Evolutionary conservation across 2,888 invertebrate species (phyloP).

Genomic region (Parnassius smintheus): DNA sequence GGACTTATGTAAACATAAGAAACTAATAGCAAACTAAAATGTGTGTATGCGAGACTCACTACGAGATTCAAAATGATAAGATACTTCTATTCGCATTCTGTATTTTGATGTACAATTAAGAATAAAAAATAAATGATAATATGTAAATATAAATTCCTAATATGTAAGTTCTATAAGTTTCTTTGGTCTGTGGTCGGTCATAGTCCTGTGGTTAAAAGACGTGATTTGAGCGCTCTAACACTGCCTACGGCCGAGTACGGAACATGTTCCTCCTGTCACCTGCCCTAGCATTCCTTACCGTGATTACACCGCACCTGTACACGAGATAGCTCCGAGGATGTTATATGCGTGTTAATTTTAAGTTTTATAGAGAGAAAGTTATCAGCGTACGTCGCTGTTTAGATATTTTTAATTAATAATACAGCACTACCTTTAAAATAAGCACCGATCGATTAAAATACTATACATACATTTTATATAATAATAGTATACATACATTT

Average conservation of each 20-base stretch:
- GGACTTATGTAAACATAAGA: too few relatives aligned
- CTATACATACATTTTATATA: background rate
- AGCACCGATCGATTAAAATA: too few relatives aligned
- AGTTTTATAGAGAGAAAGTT: conserved; percentile 45
- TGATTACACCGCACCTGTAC: conserved; percentile 72
- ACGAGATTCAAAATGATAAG: too few relatives aligned
- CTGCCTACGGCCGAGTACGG: conserved; percentile 45
- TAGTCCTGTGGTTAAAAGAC: conserved; percentile 77
- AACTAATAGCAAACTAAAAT: too few relatives aligned
- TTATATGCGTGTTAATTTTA: conserved; percentile 42
- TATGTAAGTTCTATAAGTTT: conserved; percentile 22
- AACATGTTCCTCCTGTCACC: conserved; percentile 73
- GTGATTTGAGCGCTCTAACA: conserved; percentile 73
- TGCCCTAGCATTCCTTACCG: conserved; percentile 70
- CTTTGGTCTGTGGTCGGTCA: conserved; percentile 60
- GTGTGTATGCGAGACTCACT: too few relatives aligned
- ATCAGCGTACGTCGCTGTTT: conserved; percentile 16
- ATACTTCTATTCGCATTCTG: too few relatives aligned
- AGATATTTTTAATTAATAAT: too few relatives aligned
- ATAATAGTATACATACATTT: background rate
- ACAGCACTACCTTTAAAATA: too few relatives aligned
- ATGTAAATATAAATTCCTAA: too few relatives aligned
- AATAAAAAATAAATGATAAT: too few relatives aligned
- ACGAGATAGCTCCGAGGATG: conserved; percentile 29
- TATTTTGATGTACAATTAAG: too few relatives aligned